Evolutionary conservation across 2,797 vertebrate species (phyloP).

Genomic region (Neosilurus mollespiculum): DNA sequence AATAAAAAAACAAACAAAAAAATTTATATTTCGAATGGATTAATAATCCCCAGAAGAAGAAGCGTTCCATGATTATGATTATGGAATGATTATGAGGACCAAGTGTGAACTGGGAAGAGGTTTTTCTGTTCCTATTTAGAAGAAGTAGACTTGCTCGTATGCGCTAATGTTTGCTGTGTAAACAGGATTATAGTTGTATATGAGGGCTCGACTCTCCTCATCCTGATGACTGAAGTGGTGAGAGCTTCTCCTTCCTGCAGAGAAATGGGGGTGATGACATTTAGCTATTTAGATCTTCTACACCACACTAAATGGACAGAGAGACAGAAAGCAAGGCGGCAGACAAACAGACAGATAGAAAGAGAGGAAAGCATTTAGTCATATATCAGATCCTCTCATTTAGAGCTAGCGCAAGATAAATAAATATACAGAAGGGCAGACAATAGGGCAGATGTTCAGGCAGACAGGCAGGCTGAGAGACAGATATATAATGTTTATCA

Average conservation of each 20-base stretch:
- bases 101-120: not conserved
- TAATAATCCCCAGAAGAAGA: not conserved
- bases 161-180: constrained; percentile 70
- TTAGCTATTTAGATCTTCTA: too few species aligned
- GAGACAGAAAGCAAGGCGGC: too few species aligned
- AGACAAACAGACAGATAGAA: too few species aligned
- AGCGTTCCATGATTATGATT: not conserved
- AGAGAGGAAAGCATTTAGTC: too few species aligned
- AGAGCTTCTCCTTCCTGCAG: constrained; percentile 75
- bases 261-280: too few species aligned
- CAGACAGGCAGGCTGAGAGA: too few species aligned
- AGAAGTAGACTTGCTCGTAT: constrained; percentile 80
- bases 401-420: too few species aligned
- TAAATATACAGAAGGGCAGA: too few species aligned
- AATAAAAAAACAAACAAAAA: not conserved
- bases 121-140: constrained; percentile 60
- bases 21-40: not conserved
- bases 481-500: too few species aligned
- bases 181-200: constrained; percentile 73
- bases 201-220: constrained; percentile 70
- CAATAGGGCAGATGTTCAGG: too few species aligned
- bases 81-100: not conserved
- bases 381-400: too few species aligned
- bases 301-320: too few species aligned
- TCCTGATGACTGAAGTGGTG: constrained; percentile 68